Conservation (phyloP, 92 coral and sea anemone genomes). For the Desmophyllum pertusum region DNA sequence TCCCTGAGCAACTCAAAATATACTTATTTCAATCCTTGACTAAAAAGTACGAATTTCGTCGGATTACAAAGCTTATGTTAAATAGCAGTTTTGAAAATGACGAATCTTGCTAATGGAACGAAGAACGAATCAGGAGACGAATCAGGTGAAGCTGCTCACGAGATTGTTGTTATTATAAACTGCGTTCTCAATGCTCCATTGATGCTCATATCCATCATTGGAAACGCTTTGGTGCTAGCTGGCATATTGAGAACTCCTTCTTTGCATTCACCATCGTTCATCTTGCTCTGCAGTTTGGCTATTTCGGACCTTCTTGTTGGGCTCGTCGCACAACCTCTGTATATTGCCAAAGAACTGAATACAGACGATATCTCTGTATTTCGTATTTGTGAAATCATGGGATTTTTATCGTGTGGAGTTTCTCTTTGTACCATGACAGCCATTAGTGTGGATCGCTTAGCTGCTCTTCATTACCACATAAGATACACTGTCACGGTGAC, state of each 20-base stretch:
- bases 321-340: constrained; percentile 11
- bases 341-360: constrained; percentile 18
- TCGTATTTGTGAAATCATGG: neutral
- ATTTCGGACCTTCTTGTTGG: constrained; percentile 30
- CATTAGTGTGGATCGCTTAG: constrained; percentile 12
- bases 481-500: neutral
- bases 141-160: too few species aligned
- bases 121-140: too few species aligned
- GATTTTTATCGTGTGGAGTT: constrained; percentile 4
- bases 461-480: constrained; percentile 20
- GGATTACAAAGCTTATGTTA: neutral
- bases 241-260: constrained; percentile 17
- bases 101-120: neutral
- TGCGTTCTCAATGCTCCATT: neutral
- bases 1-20: too few species aligned
- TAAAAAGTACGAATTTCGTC: neutral
- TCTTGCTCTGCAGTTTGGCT: constrained; percentile 22
- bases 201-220: neutral
- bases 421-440: neutral
- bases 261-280: constrained; percentile 12
- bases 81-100: neutral
- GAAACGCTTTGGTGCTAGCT: neutral
- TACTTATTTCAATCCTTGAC: too few species aligned
- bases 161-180: neutral
- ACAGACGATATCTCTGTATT: neutral